Percentiles rank a stretch among this genome's conserved stretches.
phyloP scores from a whole-genome alignment of 2,888 invertebrate genomes.

The Cephalotes varians region DNA sequence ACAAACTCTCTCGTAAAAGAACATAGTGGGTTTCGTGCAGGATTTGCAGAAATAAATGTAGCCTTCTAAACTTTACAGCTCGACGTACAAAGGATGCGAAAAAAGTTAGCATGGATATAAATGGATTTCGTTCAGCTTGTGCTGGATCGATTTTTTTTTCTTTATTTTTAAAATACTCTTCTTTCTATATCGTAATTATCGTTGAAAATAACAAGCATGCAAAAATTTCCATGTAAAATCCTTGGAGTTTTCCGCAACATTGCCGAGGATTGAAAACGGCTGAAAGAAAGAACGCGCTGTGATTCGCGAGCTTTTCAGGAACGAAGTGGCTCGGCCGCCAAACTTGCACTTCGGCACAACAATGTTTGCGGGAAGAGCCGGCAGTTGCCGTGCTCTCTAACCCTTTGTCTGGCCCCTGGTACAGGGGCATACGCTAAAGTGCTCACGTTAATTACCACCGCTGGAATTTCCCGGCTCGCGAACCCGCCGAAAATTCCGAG shows the following conservation, averaged over 20 bases:
- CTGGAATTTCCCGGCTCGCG: slow-evolving; percentile 65
- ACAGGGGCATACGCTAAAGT: slow-evolving; percentile 69
- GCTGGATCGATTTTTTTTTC: not conserved
- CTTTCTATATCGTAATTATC: not conserved
- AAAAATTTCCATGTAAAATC: not conserved
- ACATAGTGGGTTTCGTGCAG: slow-evolving; percentile 28
- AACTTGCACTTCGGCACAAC: slow-evolving; percentile 63
- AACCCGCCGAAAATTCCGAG: slow-evolving; percentile 64
- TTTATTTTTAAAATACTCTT: not conserved
- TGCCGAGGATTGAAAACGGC: not conserved
- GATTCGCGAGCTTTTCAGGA: slow-evolving; percentile 52
- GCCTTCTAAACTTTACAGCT: slow-evolving; percentile 47
- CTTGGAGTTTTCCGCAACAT: not conserved
- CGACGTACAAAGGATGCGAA: slow-evolving; percentile 25
- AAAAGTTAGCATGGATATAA: slow-evolving; percentile 2
- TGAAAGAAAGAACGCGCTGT: slow-evolving; percentile 33
- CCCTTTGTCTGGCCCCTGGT: slow-evolving; percentile 71
- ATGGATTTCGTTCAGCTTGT: slow-evolving; percentile 18
- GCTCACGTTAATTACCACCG: slow-evolving; percentile 74
- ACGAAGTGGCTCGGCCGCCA: slow-evolving; percentile 15
- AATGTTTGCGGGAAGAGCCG: slow-evolving; percentile 65
- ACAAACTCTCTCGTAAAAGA: slow-evolving; percentile 44
- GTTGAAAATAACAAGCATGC: not conserved
- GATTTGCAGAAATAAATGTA: slow-evolving; percentile 53
- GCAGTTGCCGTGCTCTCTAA: slow-evolving; percentile 62